Evolutionary conservation across 2,797 vertebrate genomes (phyloP).

Genomic region (Graptemys geographica): DNA sequence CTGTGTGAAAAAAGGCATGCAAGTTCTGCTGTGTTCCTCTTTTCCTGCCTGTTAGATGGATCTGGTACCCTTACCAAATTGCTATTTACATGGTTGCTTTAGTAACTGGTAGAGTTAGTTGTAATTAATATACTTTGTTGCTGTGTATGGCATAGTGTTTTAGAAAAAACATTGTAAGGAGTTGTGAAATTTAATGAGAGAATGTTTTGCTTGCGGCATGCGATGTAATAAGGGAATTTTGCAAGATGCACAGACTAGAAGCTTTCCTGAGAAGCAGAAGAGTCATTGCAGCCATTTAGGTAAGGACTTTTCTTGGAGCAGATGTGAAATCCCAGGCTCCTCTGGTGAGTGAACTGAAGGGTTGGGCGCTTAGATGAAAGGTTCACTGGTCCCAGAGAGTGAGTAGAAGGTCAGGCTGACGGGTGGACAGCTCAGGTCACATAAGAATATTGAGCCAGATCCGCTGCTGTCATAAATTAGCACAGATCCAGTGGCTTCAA

Average conservation of each 20-base stretch:
- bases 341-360: not conserved
- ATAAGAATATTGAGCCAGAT: not conserved
- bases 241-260: not conserved
- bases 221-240: not conserved
- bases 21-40: not conserved
- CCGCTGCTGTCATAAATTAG: not conserved
- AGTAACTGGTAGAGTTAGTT: not conserved
- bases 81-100: not conserved
- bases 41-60: not conserved
- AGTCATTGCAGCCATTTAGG: not conserved
- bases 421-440: not conserved
- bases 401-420: not conserved
- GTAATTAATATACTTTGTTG: not conserved
- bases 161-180: conserved; percentile 22
- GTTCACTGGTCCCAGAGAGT: conserved; percentile 4
- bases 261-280: conserved; percentile 19
- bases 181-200: conserved; percentile 34
- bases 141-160: not conserved
- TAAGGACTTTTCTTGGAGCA: not conserved
- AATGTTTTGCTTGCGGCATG: conserved; percentile 7
- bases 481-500: not conserved
- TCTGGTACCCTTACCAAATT: not conserved
- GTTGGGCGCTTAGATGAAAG: conserved; percentile 35
- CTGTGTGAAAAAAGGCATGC: not conserved
- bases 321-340: not conserved